Evolutionary conservation across 2,888 invertebrate species (phyloP).

Genomic region (Dolomedes plantarius): DNA sequence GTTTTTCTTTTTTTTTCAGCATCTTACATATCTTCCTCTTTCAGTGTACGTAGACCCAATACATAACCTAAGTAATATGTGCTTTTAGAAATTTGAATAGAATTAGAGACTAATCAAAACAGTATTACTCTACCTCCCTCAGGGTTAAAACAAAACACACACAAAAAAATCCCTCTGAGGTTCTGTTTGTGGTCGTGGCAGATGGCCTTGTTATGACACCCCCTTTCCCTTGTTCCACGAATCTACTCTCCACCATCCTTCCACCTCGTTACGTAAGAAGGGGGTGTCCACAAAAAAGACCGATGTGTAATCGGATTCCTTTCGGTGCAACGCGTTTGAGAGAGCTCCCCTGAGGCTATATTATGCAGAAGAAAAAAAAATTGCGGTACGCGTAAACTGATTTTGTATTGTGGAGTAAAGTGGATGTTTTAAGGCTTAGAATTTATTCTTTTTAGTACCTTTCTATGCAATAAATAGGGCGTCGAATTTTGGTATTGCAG

Average conservation of each 20-base stretch:
- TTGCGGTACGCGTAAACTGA: too few relatives aligned
- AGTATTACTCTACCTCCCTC: background rate
- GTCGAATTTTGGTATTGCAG: too few relatives aligned
- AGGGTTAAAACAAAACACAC: too few relatives aligned
- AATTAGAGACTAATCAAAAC: slow-evolving; percentile 78
- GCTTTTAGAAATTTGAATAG: too few relatives aligned
- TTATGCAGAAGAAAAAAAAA: background rate
- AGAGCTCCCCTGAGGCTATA: background rate
- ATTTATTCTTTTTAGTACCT: too few relatives aligned
- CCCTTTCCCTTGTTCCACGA: background rate
- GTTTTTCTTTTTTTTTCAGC: too few relatives aligned
- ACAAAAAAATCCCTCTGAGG: background rate
- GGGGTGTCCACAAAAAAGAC: slow-evolving; percentile 7
- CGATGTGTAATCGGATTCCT: slow-evolving; percentile 60
- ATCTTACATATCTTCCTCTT: too few relatives aligned
- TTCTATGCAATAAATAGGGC: too few relatives aligned
- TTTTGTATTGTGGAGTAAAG: too few relatives aligned
- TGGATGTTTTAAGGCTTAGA: too few relatives aligned
- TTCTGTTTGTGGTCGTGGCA: slow-evolving; percentile 52
- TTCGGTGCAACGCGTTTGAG: slow-evolving; percentile 29
- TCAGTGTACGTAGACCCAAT: too few relatives aligned
- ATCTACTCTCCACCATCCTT: slow-evolving; percentile 1
- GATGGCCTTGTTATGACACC: slow-evolving; percentile 49
- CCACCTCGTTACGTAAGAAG: slow-evolving; percentile 21
- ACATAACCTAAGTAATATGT: too few relatives aligned